Conservation (phyloP, 2,888 invertebrate species). For the Drosophila limbata region DNA sequence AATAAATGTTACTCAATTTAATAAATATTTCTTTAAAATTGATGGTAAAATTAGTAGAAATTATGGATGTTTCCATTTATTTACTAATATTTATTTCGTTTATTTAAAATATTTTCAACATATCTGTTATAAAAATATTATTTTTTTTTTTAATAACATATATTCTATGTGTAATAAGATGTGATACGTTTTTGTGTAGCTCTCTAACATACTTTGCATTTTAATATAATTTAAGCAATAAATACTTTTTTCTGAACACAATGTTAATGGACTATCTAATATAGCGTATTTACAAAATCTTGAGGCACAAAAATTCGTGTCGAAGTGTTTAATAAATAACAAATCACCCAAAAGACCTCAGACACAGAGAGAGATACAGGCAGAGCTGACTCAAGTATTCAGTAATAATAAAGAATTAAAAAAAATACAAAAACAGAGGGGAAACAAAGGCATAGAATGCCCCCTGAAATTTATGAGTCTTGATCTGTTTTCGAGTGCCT, state of each 20-base stretch:
- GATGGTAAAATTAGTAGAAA: too few relatives aligned
- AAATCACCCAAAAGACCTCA: slow-evolving; percentile 60
- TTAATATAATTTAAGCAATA: background rate
- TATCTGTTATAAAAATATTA: too few relatives aligned
- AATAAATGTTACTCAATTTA: too few relatives aligned
- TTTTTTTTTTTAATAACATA: too few relatives aligned
- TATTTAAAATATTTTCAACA: too few relatives aligned
- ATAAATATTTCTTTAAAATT: too few relatives aligned
- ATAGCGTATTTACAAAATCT: slow-evolving; percentile 20
- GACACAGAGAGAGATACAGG: slow-evolving; percentile 15
- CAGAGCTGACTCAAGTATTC: slow-evolving; percentile 33
- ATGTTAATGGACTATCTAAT: background rate
- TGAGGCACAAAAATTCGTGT: slow-evolving; percentile 44
- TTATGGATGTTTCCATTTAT: too few relatives aligned
- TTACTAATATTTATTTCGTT: too few relatives aligned
- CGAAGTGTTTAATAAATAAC: slow-evolving; percentile 71
- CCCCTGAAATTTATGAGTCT: slow-evolving; percentile 53
- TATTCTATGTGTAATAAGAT: too few relatives aligned
- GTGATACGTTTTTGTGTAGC: too few relatives aligned
- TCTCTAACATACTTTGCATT: too few relatives aligned
- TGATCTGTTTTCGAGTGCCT: slow-evolving; percentile 61
- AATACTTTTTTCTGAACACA: background rate
- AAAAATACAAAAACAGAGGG: background rate
- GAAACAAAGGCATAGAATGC: slow-evolving; percentile 33
- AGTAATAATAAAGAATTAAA: slow-evolving; percentile 35